Evolutionary conservation across 2,113 vertebrate genomes (phyloP), one percentile per base, ranked within the genome.

Genomic region (Laterallus jamaicensis): DNA sequence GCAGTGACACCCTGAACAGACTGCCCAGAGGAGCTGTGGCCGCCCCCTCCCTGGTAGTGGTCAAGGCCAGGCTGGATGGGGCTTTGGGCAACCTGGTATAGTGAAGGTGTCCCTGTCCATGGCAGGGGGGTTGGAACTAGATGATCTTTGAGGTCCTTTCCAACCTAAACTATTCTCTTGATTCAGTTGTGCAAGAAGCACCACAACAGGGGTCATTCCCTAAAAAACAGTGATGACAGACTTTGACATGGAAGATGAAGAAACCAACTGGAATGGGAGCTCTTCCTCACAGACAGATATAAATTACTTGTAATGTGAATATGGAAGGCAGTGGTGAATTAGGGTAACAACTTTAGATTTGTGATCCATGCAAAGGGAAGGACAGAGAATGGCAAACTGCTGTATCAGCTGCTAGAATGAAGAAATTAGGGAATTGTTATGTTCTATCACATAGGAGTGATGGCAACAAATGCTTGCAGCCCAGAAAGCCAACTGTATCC

Each of bases 341-440:
- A 69, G 13, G 19, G 28, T 25, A 31, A 0, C n/a, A n/a, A 54
- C 29, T 31, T 62, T 7, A 67, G 5, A 16, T 1, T 16, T 5
- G 16, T 44, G 56, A 25, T 35, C 25, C 11, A 7, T 2, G 2
- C 28, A 42, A 90, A 56, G 10, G 21, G 9, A 74, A 74, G 5
- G 31, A 40, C 11, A 31, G 32, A 83, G 15, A 54, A 71, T 4
- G 28, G n/a, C 12, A 16, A 76, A 68, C 15, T 0, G 0, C 9
- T 49, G 19, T 44, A 44, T 47, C 44, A 47, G 28, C 49, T 44
- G 31, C 35, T 39, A 31, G 12, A n/a, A 40, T 11, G 10, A 82
- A 5, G 19, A 32, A 42, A 77, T 1, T 3, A 24, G 19, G 31
- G 18, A 66, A 69, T 3, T 18, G 40, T 32, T 79, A 3, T 2